Evolutionary conservation across 2,113 vertebrate species (phyloP).

Genomic region (Ammodytes marinus): DNA sequence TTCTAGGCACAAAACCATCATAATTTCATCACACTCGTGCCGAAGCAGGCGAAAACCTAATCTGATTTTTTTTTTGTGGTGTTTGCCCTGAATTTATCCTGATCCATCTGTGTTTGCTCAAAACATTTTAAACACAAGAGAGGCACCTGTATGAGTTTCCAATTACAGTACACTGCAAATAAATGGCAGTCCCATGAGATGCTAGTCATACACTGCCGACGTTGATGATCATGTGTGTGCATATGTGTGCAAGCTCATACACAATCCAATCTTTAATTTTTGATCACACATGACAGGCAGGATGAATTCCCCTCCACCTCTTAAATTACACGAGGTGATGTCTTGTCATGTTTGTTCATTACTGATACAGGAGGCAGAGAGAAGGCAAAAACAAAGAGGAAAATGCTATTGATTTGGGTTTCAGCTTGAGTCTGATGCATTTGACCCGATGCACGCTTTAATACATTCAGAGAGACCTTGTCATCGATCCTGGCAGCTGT

Average conservation of each 20-base stretch:
- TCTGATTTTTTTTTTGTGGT: slow-evolving; percentile 30
- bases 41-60: slow-evolving; percentile 38
- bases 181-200: slow-evolving; percentile 62
- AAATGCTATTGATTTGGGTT: slow-evolving; percentile 86
- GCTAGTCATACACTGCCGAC: slow-evolving; percentile 62
- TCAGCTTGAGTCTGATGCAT: slow-evolving; percentile 81
- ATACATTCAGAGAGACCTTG: slow-evolving; percentile 86
- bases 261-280: slow-evolving; percentile 77
- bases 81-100: slow-evolving; percentile 69
- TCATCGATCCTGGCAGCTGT: slow-evolving; percentile 83
- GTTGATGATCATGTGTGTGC: slow-evolving; percentile 1
- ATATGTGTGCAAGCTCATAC: not conserved
- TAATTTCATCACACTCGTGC: slow-evolving; percentile 14
- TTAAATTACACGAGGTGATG: slow-evolving; percentile 86
- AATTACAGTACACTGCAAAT: slow-evolving; percentile 69
- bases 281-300: slow-evolving; percentile 77
- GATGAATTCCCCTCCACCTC: slow-evolving; percentile 81
- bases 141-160: slow-evolving; percentile 71
- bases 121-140: slow-evolving; percentile 65
- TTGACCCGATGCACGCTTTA: slow-evolving; percentile 85
- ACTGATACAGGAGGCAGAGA: slow-evolving; percentile 70
- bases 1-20: slow-evolving; percentile 17
- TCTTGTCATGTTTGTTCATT: slow-evolving; percentile 88
- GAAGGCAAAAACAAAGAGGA: slow-evolving; percentile 78
- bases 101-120: slow-evolving; percentile 72